Percentiles rank a stretch among this genome's conserved stretches.
Evolutionary conservation across 2,797 vertebrate genomes (phyloP).

Genomic region (Schizopygopsis pylzovi): DNA sequence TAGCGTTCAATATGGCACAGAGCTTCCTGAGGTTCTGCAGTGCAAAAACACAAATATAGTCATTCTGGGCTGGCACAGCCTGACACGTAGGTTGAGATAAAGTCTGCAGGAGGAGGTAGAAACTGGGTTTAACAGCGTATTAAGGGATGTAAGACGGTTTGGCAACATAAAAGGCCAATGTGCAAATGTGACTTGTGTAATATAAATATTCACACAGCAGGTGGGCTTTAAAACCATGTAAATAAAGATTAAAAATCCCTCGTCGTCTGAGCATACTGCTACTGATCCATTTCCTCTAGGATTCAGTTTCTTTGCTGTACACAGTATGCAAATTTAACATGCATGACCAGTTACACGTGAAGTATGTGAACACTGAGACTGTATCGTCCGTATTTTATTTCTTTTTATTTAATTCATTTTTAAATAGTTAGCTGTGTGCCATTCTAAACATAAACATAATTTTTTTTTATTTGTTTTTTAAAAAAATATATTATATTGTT

Average conservation of each 20-base stretch:
- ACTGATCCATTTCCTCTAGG: background rate
- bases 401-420: background rate
- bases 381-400: background rate
- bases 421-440: background rate
- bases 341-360: background rate
- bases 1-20: conserved; percentile 49
- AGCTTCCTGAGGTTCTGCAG: conserved; percentile 58
- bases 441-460: background rate
- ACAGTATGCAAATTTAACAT: background rate
- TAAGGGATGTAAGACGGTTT: conserved; percentile 80
- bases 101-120: conserved; percentile 69
- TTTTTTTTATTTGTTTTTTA: background rate
- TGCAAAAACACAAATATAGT: background rate
- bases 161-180: conserved; percentile 76
- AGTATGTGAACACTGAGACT: background rate
- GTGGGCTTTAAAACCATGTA: conserved; percentile 72
- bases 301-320: background rate
- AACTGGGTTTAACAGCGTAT: conserved; percentile 77
- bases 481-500: no score
- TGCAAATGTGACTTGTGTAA: conserved; percentile 72
- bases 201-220: conserved; percentile 75
- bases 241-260: conserved; percentile 69
- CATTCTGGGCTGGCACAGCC: conserved; percentile 58
- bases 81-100: conserved; percentile 76
- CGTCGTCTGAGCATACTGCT: conserved; percentile 56